These are phyloP conservation scores for Neoaliturus tenellus DNA, from an alignment of 2,888 invertebrate genomes.

Conservation along the genomic window DNA sequence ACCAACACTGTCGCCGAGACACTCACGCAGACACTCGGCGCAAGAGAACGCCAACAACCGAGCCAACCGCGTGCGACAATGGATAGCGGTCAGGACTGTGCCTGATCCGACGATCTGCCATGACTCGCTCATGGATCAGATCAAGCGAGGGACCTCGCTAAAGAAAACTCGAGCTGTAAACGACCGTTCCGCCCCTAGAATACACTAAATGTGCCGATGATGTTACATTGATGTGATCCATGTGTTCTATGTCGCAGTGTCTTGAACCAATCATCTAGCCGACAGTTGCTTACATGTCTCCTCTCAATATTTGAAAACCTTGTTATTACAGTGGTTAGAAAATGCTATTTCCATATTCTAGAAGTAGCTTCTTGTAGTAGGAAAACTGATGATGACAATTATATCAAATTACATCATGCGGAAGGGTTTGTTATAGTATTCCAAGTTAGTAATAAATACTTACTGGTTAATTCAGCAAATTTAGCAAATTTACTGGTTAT, in stretches of 20 bases:
- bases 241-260: conserved; percentile 35
- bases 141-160: conserved; percentile 89
- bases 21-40: conserved; percentile 74
- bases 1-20: conserved; percentile 78
- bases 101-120: conserved; percentile 87
- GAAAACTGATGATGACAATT: too few relatives aligned
- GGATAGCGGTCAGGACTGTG: conserved; percentile 76
- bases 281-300: background rate
- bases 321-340: background rate
- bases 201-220: conserved; percentile 72
- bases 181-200: conserved; percentile 93
- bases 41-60: conserved; percentile 71
- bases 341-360: background rate
- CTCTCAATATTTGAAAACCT: too few relatives aligned
- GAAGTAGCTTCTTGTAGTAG: too few relatives aligned
- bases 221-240: conserved; percentile 18
- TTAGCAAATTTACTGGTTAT: too few relatives aligned
- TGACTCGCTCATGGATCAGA: conserved; percentile 96
- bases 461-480: too few relatives aligned
- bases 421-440: too few relatives aligned
- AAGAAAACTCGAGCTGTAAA: conserved; percentile 86
- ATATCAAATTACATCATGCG: too few relatives aligned
- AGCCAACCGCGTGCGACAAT: conserved; percentile 82
- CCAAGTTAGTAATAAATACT: too few relatives aligned
- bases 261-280: too few relatives aligned